Evolutionary conservation across 37 sponge, comb jelly and placozoan species (phyloP).

Genomic region (Chondrilla cf. caribensis): DNA sequence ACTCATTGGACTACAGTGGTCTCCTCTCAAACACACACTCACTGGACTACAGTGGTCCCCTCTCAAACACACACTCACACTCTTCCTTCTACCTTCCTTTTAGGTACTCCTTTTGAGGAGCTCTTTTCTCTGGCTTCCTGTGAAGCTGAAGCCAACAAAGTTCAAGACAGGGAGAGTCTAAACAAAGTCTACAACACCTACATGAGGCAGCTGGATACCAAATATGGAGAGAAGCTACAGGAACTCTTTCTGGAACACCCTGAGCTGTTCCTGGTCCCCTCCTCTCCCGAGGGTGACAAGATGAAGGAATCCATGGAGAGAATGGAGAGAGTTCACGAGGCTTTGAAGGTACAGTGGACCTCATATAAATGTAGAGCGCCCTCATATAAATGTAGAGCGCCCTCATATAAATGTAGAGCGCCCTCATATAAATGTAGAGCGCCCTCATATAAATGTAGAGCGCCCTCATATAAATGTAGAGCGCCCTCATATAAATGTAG

Average conservation of each 20-base stretch:
- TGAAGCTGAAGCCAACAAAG: not conserved
- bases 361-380: too few species aligned
- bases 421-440: too few species aligned
- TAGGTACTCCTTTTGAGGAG: slow-evolving; percentile 38
- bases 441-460: too few species aligned
- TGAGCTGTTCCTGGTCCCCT: slow-evolving; percentile 34
- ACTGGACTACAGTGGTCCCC: too few species aligned
- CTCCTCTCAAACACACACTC: too few species aligned
- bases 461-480: too few species aligned
- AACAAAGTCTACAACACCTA: slow-evolving; percentile 42
- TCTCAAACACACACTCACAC: too few species aligned
- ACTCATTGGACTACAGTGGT: too few species aligned
- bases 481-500: too few species aligned
- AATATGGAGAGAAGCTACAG: slow-evolving; percentile 40
- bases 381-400: too few species aligned
- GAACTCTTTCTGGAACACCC: slow-evolving; percentile 63
- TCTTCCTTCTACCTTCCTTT: not conserved
- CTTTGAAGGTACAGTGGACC: slow-evolving; percentile 23
- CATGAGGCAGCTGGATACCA: slow-evolving; percentile 40
- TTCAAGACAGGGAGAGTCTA: slow-evolving; percentile 1
- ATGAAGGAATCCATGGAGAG: slow-evolving; percentile 1
- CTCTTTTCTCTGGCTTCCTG: slow-evolving; percentile 36
- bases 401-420: too few species aligned
- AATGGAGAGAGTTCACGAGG: slow-evolving; percentile 13
- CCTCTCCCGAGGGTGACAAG: not conserved